Conservation (phyloP, 2,888 invertebrate genomes). For the Cheilosia soror region DNA sequence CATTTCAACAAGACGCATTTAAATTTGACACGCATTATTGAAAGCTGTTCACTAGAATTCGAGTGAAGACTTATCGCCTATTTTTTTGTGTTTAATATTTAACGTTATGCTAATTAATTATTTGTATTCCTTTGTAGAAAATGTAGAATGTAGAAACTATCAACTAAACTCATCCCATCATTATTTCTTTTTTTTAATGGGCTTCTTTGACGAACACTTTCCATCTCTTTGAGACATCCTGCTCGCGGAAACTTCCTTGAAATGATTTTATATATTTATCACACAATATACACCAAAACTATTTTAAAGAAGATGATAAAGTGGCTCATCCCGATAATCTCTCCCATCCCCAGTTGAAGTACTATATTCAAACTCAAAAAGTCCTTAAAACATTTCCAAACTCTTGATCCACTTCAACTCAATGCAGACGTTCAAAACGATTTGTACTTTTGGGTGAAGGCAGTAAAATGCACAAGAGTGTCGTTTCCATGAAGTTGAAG, state of each 20-base stretch:
- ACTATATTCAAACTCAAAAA: slow-evolving; percentile 56
- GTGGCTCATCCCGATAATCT: not conserved
- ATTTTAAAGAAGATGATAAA: slow-evolving; percentile 6
- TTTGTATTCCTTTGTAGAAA: no score
- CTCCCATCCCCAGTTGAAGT: slow-evolving; percentile 21
- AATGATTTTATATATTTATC: not conserved
- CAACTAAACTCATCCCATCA: no score
- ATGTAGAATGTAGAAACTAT: no score
- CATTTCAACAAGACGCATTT: no score
- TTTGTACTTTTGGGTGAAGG: slow-evolving; percentile 57
- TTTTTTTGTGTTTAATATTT: no score
- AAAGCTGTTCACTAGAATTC: no score
- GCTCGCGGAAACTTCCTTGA: not conserved
- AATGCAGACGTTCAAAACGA: slow-evolving; percentile 64
- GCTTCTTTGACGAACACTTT: no score
- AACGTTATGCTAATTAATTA: no score
- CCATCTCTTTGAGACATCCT: not conserved
- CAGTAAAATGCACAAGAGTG: slow-evolving; percentile 63
- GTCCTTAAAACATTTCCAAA: slow-evolving; percentile 69
- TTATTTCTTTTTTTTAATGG: no score
- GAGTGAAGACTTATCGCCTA: no score
- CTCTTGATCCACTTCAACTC: slow-evolving; percentile 69
- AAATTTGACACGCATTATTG: no score
- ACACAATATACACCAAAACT: not conserved
- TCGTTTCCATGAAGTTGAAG: slow-evolving; percentile 48